phyloP scores from a whole-genome alignment of 2,888 invertebrate genomes.

The Drosophila prolongata region DNA sequence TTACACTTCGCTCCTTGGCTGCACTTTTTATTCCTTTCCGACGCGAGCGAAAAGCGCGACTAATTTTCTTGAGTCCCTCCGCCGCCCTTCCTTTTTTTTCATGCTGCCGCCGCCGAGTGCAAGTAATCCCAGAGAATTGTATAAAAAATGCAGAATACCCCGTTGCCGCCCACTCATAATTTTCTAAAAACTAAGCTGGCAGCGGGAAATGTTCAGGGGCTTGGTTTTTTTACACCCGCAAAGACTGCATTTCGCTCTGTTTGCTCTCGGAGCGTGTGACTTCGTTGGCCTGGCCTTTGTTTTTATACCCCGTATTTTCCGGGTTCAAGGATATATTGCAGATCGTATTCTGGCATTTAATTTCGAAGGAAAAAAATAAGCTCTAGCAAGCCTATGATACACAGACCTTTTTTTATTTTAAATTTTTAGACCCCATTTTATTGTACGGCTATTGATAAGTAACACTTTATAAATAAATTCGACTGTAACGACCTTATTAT shows the following conservation, averaged over 20 bases:
- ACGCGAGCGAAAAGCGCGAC: slow-evolving; percentile 67
- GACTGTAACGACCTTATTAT: too few relatives aligned
- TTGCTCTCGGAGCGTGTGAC: slow-evolving; percentile 56
- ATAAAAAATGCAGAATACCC: slow-evolving; percentile 50
- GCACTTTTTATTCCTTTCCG: slow-evolving; percentile 72
- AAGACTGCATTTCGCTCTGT: slow-evolving; percentile 56
- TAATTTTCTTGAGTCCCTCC: slow-evolving; percentile 66
- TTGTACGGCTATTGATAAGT: too few relatives aligned
- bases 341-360: background rate
- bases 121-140: slow-evolving; percentile 47
- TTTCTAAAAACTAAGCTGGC: slow-evolving; percentile 48
- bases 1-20: slow-evolving; percentile 64
- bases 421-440: too few relatives aligned
- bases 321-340: background rate
- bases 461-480: too few relatives aligned
- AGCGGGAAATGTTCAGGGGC: background rate
- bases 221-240: slow-evolving; percentile 28
- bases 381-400: too few relatives aligned
- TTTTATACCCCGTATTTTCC: slow-evolving; percentile 13
- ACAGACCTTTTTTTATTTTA: too few relatives aligned
- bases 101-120: slow-evolving; percentile 23
- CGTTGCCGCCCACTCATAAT: slow-evolving; percentile 52
- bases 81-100: slow-evolving; percentile 18
- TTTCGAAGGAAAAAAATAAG: too few relatives aligned
- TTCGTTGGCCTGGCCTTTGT: slow-evolving; percentile 59